Evolutionary conservation across 1,140 invertebrate species (phyloP).

Genomic region (Potamilus streckersoni): DNA sequence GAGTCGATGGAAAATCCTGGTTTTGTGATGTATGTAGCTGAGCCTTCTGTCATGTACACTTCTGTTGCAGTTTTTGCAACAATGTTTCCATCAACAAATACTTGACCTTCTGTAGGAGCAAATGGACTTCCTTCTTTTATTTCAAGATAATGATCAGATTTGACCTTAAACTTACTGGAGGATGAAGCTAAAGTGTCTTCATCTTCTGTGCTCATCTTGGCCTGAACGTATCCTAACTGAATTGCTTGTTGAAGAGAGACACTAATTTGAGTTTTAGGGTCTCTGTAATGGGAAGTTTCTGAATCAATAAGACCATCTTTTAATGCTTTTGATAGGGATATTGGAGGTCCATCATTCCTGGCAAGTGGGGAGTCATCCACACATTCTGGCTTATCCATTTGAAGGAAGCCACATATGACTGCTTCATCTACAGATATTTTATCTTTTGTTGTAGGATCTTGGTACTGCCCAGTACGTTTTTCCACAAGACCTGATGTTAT

Average conservation of each 20-base stretch:
- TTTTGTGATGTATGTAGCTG: constrained; percentile 44
- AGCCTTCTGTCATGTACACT: constrained; percentile 42
- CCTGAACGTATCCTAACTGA: constrained; percentile 79
- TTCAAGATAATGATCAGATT: constrained; percentile 34
- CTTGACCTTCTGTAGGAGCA: constrained; percentile 37
- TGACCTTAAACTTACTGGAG: background rate
- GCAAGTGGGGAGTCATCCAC: constrained; percentile 17
- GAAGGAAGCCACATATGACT: constrained; percentile 79
- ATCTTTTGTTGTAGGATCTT: constrained; percentile 76
- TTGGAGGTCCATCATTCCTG: constrained; percentile 41
- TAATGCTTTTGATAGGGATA: constrained; percentile 74
- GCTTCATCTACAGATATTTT: constrained; percentile 85
- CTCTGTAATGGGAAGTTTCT: constrained; percentile 75
- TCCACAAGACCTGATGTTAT: constrained; percentile 70
- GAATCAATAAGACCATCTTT: constrained; percentile 81
- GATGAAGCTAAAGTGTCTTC: background rate
- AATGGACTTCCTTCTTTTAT: constrained; percentile 51
- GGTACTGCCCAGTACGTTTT: constrained; percentile 82
- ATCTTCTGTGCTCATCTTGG: constrained; percentile 39
- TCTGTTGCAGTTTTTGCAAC: constrained; percentile 54
- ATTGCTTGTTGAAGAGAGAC: constrained; percentile 75
- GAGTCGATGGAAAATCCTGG: constrained; percentile 55
- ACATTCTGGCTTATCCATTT: constrained; percentile 31
- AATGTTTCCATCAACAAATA: constrained; percentile 42
- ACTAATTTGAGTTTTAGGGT: constrained; percentile 80